These are phyloP conservation scores for Palaemon carinicauda DNA, from an alignment of 1,140 invertebrate genomes.

Conservation along the genomic window DNA sequence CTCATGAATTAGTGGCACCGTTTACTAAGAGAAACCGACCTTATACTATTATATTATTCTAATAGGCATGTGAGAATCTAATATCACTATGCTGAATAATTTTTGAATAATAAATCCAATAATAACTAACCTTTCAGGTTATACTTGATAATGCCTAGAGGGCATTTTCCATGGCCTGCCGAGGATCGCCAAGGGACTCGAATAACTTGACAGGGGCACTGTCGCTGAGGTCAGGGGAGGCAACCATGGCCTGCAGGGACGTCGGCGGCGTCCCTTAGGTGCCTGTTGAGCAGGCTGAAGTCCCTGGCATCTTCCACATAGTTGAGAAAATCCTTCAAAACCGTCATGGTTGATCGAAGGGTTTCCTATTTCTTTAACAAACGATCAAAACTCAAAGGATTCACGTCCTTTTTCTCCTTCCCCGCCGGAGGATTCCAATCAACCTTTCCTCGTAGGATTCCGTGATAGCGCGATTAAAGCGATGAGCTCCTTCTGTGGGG, in stretches of 20 bases:
- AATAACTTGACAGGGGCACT: background rate
- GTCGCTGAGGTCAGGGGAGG: background rate
- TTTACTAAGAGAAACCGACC: no score
- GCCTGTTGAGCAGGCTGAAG: background rate
- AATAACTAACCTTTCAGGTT: constrained; percentile 35
- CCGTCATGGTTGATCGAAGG: constrained; percentile 23
- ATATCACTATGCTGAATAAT: no score
- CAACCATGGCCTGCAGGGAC: no score
- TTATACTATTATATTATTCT: no score
- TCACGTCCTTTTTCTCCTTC: background rate
- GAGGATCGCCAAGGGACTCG: background rate
- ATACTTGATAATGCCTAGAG: background rate
- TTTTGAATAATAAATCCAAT: background rate
- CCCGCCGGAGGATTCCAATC: background rate
- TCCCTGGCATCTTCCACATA: constrained; percentile 27
- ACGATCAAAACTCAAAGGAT: no score
- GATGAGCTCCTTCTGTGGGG: background rate
- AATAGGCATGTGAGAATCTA: no score
- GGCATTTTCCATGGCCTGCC: constrained; percentile 1
- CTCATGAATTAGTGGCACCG: no score
- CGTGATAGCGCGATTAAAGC: background rate
- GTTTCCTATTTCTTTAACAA: no score
- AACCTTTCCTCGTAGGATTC: background rate
- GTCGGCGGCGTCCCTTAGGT: no score
- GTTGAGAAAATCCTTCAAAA: constrained; percentile 42